These are phyloP conservation scores for Cheumatopsyche charites DNA, from an alignment of 1,140 invertebrate genomes.

Conservation along the genomic window DNA sequence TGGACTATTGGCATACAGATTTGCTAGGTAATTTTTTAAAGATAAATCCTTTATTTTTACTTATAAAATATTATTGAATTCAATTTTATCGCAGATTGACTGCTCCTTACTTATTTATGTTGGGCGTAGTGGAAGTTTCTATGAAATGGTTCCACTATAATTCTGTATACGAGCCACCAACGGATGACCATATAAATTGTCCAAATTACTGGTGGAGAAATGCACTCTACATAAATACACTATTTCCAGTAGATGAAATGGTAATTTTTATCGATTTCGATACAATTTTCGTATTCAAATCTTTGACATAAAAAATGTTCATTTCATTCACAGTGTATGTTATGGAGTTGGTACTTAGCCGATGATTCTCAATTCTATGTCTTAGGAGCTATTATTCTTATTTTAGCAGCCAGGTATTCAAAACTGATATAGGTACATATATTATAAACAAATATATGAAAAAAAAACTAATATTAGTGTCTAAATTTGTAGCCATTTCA, in stretches of 20 bases:
- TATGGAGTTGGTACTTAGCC: conserved; percentile 89
- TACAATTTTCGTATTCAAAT: too few species aligned
- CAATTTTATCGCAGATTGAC: conserved; percentile 67
- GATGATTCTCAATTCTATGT: conserved; percentile 87
- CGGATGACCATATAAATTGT: conserved; percentile 79
- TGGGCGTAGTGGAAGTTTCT: conserved; percentile 77
- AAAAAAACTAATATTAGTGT: conserved; percentile 1
- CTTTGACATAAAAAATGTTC: too few species aligned
- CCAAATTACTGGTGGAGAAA: conserved; percentile 88
- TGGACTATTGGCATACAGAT: conserved; percentile 79
- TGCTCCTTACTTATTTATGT: conserved; percentile 81
- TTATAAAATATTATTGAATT: conserved; percentile 7
- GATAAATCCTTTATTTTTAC: too few species aligned
- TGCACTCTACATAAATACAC: conserved; percentile 81
- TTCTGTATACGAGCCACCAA: conserved; percentile 81
- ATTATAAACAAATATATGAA: too few species aligned
- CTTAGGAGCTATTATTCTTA: conserved; percentile 77
- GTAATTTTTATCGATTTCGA: conserved; percentile 58
- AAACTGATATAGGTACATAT: not conserved
- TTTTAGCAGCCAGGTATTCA: conserved; percentile 66
- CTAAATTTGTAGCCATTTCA: conserved; percentile 77
- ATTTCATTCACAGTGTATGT: conserved; percentile 73
- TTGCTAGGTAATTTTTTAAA: conserved; percentile 64
- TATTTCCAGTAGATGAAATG: conserved; percentile 86
- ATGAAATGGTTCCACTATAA: conserved; percentile 84